These are phyloP conservation scores for Psephotus haematonotus DNA, from an alignment of 2,113 vertebrate species.

Conservation along the genomic window DNA sequence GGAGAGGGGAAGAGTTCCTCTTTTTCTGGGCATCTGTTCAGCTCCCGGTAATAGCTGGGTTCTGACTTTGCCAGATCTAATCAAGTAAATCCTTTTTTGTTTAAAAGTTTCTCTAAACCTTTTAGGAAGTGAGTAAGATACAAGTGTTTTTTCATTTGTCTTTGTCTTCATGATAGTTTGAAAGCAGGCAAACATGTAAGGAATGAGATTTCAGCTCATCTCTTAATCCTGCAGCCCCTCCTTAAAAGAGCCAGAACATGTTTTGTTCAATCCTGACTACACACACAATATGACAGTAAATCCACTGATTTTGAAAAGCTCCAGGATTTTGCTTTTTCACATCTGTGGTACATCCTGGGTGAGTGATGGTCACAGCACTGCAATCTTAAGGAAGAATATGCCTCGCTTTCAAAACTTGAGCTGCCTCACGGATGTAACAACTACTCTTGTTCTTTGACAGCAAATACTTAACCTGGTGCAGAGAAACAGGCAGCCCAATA, in stretches of 20 bases:
- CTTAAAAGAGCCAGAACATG: not conserved
- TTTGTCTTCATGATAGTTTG: constrained; percentile 28
- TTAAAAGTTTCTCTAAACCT: constrained; percentile 43
- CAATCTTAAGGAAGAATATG: not conserved
- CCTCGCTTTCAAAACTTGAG: not conserved
- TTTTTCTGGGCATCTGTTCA: constrained; percentile 48
- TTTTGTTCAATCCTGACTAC: not conserved
- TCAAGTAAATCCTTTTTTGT: constrained; percentile 36
- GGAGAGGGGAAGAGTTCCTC: constrained; percentile 27
- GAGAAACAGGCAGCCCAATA: not conserved
- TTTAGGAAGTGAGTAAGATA: constrained; percentile 46
- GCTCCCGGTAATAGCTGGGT: not conserved
- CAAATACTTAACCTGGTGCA: not conserved
- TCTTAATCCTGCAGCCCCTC: not conserved
- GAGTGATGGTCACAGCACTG: not conserved
- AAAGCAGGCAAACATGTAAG: constrained; percentile 21
- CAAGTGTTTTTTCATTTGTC: not conserved
- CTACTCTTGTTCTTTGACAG: not conserved
- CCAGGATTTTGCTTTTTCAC: not conserved
- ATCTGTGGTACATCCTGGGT: not conserved
- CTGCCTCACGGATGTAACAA: not conserved
- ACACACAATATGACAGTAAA: not conserved
- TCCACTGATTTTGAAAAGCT: not conserved
- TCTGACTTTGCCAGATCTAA: constrained; percentile 31
- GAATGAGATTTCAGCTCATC: not conserved